Percentiles rank a stretch among this genome's conserved stretches.
Evolutionary conservation across 2,113 vertebrate genomes (phyloP).

Genomic region (rat (Rattus norvegicus)): GRCr8 NC_086020.1:26155501-26156000

Average conservation of each 20-base stretch:
- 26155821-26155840: conserved; percentile 59
- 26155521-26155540: neutral
- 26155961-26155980: neutral
- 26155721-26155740: conserved; percentile 28
- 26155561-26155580: neutral
- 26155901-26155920: conserved; percentile 34
- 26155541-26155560: conserved; percentile 6
- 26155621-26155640: neutral
- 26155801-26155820: conserved; percentile 56
- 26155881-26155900: conserved; percentile 9
- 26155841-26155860: conserved; percentile 25
- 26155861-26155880: neutral
- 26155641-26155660: neutral
- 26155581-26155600: neutral
- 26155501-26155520: neutral
- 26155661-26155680: neutral
- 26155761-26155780: conserved; percentile 50
- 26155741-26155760: conserved; percentile 18
- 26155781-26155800: conserved; percentile 26
- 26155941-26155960: neutral
- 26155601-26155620: neutral
- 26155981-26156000: neutral
- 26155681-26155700: conserved; percentile 41
- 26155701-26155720: conserved; percentile 25
- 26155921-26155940: neutral